A percentile compares a stretch with the other conserved stretches of the same genome.
Conservation (phyloP, 2,888 invertebrate genomes). For the Imbricaverruca yamaguchii region DNA sequence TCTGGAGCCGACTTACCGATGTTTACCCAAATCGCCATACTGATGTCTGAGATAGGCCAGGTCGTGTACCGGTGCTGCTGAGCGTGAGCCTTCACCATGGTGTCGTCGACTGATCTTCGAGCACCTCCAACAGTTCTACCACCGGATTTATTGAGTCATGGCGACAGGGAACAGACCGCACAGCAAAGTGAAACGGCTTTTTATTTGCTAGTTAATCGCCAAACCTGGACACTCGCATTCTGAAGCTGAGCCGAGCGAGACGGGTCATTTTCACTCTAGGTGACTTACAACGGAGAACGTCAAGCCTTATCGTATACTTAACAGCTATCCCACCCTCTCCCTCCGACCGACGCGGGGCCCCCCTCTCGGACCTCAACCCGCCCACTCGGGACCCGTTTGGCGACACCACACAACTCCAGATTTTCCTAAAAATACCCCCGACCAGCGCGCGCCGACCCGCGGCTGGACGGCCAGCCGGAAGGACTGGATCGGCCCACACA, state of each 20-base stretch:
- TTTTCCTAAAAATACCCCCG: conserved; percentile 19
- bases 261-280: neutral
- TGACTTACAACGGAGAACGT: conserved; percentile 19
- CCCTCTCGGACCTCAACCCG: neutral
- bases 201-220: conserved; percentile 8
- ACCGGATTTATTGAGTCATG: no score
- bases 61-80: no score
- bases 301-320: conserved; percentile 13
- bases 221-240: neutral
- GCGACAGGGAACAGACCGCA: no score
- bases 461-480: neutral
- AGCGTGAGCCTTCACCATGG: no score
- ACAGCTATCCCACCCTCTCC: neutral
- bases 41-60: no score
- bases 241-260: neutral
- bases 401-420: conserved; percentile 8
- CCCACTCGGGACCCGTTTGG: conserved; percentile 9
- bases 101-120: no score
- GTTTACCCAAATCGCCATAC: no score
- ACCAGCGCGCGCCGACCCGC: neutral
- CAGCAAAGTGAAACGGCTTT: neutral
- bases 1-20: no score
- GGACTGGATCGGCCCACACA: neutral
- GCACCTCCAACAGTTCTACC: no score
- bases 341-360: neutral